These are phyloP conservation scores for Tyto alba DNA, from an alignment of 2,113 vertebrate genomes.

Conservation along the genomic window DNA sequence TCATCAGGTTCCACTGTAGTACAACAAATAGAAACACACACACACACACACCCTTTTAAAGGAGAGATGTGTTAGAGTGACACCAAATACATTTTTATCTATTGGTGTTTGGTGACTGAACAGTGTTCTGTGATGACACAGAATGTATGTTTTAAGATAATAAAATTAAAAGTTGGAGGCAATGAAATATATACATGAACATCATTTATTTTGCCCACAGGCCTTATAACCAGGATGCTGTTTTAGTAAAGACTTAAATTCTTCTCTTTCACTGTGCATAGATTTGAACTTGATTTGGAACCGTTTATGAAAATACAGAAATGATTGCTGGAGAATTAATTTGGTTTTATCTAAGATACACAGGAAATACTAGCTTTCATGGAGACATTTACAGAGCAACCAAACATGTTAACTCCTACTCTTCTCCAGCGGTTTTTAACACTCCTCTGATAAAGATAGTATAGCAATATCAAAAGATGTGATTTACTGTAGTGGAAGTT, in stretches of 20 bases:
- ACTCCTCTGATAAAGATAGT: neutral
- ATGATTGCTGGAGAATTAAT: neutral
- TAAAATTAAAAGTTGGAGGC: neutral
- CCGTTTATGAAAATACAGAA: neutral
- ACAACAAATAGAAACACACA: neutral
- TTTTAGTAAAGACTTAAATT: neutral
- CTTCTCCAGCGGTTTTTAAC: neutral
- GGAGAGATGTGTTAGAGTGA: neutral
- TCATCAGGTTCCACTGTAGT: neutral
- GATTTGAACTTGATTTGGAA: neutral
- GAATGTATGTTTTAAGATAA: neutral
- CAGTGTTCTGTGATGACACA: neutral
- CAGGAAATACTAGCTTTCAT: neutral
- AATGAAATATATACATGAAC: neutral
- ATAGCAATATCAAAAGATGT: neutral
- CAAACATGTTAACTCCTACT: neutral
- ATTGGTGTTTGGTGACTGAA: neutral
- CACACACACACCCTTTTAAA: rapidly evolving
- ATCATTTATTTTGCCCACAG: neutral
- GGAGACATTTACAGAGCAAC: neutral
- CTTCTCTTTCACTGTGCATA: neutral
- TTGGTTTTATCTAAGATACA: neutral
- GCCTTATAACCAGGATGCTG: neutral
- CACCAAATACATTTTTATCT: neutral
- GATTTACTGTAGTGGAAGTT: neutral